Evolutionary conservation across 1,140 invertebrate genomes (phyloP).

Genomic region (Atta colombica): DNA sequence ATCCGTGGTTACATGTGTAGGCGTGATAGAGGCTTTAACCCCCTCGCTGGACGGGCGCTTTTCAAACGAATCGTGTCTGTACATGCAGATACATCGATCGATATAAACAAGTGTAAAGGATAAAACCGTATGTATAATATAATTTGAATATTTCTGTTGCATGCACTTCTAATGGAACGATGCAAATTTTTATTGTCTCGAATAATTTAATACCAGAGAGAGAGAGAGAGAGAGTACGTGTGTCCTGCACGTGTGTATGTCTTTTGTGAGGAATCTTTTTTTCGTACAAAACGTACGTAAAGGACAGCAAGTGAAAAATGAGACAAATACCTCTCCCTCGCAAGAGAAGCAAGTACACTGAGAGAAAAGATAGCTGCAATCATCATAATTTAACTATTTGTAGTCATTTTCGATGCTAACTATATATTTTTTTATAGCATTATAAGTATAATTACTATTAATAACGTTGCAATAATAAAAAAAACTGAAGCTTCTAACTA

Average conservation of each 20-base stretch:
- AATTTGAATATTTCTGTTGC: background rate
- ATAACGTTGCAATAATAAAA: no score
- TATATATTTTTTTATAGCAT: no score
- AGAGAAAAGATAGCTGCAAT: no score
- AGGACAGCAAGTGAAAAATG: background rate
- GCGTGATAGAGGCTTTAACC: background rate
- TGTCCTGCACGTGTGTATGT: no score
- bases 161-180: background rate
- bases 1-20: background rate
- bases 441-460: no score
- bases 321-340: background rate
- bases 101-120: background rate
- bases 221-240: no score
- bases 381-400: no score
- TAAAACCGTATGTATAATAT: background rate
- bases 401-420: no score
- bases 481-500: no score
- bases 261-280: background rate
- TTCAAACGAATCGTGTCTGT: background rate
- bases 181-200: slow-evolving; percentile 30
- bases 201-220: slow-evolving; percentile 18
- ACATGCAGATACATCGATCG: slow-evolving; percentile 1
- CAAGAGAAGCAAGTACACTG: background rate
- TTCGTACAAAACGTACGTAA: background rate
- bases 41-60: background rate